Percentiles rank a stretch among this genome's conserved stretches.
Conservation (phyloP, 2,113 vertebrate genomes). For the Melanostigma gelatinosum region DNA sequence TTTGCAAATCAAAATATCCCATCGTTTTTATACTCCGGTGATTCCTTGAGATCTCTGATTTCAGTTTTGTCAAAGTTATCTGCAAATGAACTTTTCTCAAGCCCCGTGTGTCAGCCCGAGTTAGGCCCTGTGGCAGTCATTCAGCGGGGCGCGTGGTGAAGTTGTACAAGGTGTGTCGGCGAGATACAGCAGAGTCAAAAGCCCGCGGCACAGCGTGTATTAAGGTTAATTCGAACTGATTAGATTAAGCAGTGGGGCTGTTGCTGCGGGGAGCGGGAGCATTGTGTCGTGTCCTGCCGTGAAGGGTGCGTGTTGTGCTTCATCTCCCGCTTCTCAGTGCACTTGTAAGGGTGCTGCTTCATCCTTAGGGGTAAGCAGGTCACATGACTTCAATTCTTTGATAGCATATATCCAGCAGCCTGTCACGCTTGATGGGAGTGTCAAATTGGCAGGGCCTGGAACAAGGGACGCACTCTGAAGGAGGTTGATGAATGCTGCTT, state of each 20-base stretch:
- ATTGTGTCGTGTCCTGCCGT: constrained; percentile 49
- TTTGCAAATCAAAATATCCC: not conserved
- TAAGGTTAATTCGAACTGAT: constrained; percentile 83
- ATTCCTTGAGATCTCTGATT: constrained; percentile 1
- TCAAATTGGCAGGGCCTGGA: constrained; percentile 60
- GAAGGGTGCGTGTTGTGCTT: constrained; percentile 52
- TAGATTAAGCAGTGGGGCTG: constrained; percentile 73
- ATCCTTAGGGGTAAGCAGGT: constrained; percentile 56
- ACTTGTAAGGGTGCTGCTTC: constrained; percentile 47
- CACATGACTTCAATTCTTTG: constrained; percentile 48
- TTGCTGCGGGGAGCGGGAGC: constrained; percentile 65
- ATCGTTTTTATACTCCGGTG: not conserved
- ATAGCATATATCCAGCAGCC: constrained; percentile 56
- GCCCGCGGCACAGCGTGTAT: constrained; percentile 68
- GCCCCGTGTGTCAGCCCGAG: constrained; percentile 51
- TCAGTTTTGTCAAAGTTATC: constrained; percentile 35
- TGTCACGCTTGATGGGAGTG: constrained; percentile 56
- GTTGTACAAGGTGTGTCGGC: constrained; percentile 77
- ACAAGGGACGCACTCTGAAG: constrained; percentile 29
- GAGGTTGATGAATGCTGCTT: constrained; percentile 14
- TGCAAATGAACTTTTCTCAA: constrained; percentile 64
- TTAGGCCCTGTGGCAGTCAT: constrained; percentile 62
- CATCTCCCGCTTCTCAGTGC: constrained; percentile 42
- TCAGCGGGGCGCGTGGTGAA: constrained; percentile 55
- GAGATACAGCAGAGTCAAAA: constrained; percentile 70